Percentiles rank a stretch among this genome's conserved stretches.
Evolutionary conservation across 2,888 invertebrate species (phyloP).

Genomic region (Eupithecia pulchellata): DNA sequence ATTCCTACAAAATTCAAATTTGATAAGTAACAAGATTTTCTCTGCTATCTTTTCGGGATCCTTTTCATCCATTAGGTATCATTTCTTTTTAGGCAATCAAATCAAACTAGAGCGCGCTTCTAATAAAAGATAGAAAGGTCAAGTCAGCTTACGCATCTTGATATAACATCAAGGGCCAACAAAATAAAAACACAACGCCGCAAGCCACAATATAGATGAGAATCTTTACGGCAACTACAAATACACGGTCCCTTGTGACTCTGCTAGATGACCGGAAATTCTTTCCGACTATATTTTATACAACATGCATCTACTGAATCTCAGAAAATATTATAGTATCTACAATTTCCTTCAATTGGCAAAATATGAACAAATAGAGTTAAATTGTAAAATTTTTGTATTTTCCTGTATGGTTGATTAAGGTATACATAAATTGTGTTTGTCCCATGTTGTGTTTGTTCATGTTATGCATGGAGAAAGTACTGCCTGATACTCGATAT

Average conservation of each 20-base stretch:
- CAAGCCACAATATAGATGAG: conserved; percentile 49
- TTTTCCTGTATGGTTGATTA: no score
- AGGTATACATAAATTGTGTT: no score
- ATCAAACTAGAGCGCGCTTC: conserved; percentile 12
- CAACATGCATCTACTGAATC: no score
- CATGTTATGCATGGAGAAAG: no score
- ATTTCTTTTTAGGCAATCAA: conserved; percentile 7
- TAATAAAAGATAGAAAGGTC: conserved; percentile 27
- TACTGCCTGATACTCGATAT: no score
- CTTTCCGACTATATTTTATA: not conserved
- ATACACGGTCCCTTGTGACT: conserved; percentile 42
- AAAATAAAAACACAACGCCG: conserved; percentile 42
- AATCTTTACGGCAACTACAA: conserved; percentile 50
- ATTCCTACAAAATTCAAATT: not conserved
- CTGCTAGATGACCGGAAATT: conserved; percentile 8
- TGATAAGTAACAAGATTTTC: not conserved
- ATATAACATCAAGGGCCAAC: conserved; percentile 35
- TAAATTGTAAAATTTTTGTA: not conserved
- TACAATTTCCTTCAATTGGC: not conserved
- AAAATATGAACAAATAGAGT: not conserved
- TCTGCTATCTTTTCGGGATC: not conserved
- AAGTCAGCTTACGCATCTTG: conserved; percentile 30
- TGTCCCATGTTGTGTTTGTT: no score
- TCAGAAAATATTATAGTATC: not conserved
- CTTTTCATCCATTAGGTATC: not conserved